Conservation (phyloP, 1,140 invertebrate genomes). For the Neelides sp. region DNA sequence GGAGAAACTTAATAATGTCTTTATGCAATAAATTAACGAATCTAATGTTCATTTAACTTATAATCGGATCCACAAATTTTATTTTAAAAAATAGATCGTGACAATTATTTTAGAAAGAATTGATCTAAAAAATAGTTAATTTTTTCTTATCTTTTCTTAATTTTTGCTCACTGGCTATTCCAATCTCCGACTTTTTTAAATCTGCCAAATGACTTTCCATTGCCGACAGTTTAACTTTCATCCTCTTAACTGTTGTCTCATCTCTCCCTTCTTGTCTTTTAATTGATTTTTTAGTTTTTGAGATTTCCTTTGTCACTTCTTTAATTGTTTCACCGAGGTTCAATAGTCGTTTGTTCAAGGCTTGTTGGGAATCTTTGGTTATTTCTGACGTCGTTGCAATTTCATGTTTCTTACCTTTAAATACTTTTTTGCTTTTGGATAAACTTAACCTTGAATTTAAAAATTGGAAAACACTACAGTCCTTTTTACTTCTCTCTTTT, state of each 20-base stretch:
- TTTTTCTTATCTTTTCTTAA: slow-evolving; percentile 54
- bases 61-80: not conserved
- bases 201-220: slow-evolving; percentile 48
- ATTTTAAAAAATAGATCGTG: not conserved
- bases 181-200: slow-evolving; percentile 47
- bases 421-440: slow-evolving; percentile 33
- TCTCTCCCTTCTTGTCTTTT: slow-evolving; percentile 43
- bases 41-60: not conserved
- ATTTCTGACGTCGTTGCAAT: slow-evolving; percentile 33
- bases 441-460: slow-evolving; percentile 55
- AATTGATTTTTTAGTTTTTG: slow-evolving; percentile 50
- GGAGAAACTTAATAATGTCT: not conserved
- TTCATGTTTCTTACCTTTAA: slow-evolving; percentile 28
- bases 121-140: slow-evolving; percentile 47
- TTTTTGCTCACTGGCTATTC: slow-evolving; percentile 53
- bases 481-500: slow-evolving; percentile 46
- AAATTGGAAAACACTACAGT: slow-evolving; percentile 62
- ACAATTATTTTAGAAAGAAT: not conserved
- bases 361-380: slow-evolving; percentile 48
- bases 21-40: not conserved
- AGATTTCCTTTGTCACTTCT: slow-evolving; percentile 50
- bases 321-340: slow-evolving; percentile 58
- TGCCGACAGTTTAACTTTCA: slow-evolving; percentile 45
- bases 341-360: slow-evolving; percentile 60
- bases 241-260: slow-evolving; percentile 41